Conservation (phyloP, 2,888 invertebrate genomes). For the Suillia variegata region DNA sequence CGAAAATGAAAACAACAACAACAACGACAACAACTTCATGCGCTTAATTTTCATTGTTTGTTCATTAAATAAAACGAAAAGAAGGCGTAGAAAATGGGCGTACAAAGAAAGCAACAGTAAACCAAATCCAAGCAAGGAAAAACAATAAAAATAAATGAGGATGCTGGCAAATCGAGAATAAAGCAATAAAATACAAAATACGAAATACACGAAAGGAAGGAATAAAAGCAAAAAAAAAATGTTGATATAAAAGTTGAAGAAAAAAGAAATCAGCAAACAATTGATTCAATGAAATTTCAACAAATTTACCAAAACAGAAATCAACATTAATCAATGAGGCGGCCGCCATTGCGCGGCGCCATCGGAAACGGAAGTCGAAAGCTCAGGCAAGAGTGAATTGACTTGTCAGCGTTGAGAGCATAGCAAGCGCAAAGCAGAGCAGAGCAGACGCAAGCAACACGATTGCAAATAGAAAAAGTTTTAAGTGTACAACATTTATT, state of each 20-base stretch:
- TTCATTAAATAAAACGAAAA: neutral
- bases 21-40: neutral
- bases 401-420: neutral
- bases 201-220: too few relatives aligned
- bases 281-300: constrained; percentile 37
- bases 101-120: neutral
- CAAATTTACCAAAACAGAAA: constrained; percentile 35
- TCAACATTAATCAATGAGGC: constrained; percentile 36
- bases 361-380: neutral
- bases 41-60: constrained; percentile 6
- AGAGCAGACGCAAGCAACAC: neutral
- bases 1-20: neutral
- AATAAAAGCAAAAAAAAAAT: constrained; percentile 14
- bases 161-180: neutral
- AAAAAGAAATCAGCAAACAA: constrained; percentile 25
- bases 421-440: neutral
- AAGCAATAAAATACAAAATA: neutral
- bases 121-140: neutral
- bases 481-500: constrained; percentile 2
- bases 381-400: neutral
- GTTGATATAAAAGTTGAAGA: constrained; percentile 11
- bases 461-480: constrained; percentile 2
- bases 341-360: neutral
- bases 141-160: neutral
- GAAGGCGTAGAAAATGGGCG: neutral